Base-by-base conservation (phyloP, 2,113 vertebrate species). In the Vulpes ferrilata region DNA sequence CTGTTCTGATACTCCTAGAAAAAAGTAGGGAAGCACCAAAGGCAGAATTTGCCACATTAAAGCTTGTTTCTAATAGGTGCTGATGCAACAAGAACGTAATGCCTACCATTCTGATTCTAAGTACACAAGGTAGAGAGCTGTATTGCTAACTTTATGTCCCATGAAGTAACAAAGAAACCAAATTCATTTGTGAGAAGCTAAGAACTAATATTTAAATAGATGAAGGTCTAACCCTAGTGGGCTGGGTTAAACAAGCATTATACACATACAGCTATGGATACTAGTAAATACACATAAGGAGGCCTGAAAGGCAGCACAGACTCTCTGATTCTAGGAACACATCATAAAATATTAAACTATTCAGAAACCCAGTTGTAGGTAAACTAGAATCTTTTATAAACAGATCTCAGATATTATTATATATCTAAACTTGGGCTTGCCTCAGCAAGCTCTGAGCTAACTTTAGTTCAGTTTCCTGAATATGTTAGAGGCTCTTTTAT, bases 341-440 rank as follows among this genome's bases (percentile, higher is more conserved):
- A 73, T 89, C 60, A 84, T 13, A 85, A 97, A 85, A 32, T 17
- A 71, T 59, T 96, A 83, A 92, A 98, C 97, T 86, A 95, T 96
- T 86, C 82, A 92, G 96, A 90, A 80, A 96, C 95, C 48, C 30
- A 48, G 60, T 96, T 96, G 71, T n/a, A 97, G 32, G 95, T 80
- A 95, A 98, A 96, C 20, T 43, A 83, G 73, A 97, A 94, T 88
- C 87, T 89, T 73, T 90, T 86, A 90, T 96, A 97, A 98, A 98
- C 60, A 94, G 88, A 90, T 88, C 79, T 94, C 69, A 88, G 55
- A 82, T 85, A 71, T 65, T 25, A 87, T 22, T 76, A 82, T 3
- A 62, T 3, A 79, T 57, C 71, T 90, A 97, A 86, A 64, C n/a
- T 60, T 95, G 96, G 92, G 88, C 96, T 93, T 94, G 95, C 69